Percentiles rank a stretch among this genome's conserved stretches.
Evolutionary conservation across 2,797 vertebrate genomes (phyloP).

Genomic region (Meda fulgida): DNA sequence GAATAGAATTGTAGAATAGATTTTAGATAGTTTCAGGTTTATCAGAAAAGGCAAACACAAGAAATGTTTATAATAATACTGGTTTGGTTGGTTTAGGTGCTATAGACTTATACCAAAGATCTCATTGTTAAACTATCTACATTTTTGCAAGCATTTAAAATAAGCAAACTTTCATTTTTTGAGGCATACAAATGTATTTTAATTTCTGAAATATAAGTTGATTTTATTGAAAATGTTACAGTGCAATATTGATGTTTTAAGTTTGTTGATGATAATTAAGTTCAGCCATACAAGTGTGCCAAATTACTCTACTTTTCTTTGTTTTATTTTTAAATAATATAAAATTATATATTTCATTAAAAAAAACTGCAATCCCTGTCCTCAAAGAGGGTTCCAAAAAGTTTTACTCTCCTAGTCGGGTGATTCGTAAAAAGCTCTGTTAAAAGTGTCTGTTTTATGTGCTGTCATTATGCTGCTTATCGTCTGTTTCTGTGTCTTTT

Average conservation of each 20-base stretch:
- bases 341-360: not conserved
- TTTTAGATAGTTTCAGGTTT: not conserved
- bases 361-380: no score
- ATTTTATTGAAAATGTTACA: not conserved
- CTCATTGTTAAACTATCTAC: not conserved
- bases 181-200: not conserved
- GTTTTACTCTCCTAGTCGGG: not conserved
- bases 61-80: not conserved
- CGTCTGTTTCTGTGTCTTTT: not conserved
- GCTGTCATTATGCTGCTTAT: not conserved
- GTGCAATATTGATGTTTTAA: not conserved
- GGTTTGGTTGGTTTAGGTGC: not conserved
- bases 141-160: not conserved
- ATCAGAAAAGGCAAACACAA: not conserved
- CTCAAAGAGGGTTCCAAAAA: not conserved
- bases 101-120: not conserved
- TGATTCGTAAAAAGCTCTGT: not conserved
- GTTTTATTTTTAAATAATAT: not conserved
- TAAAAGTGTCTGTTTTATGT: not conserved
- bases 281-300: not conserved
- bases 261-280: not conserved
- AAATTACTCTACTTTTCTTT: not conserved
- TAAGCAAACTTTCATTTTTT: not conserved
- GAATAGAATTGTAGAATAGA: not conserved
- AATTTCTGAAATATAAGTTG: not conserved